Percentiles rank a stretch among this genome's conserved stretches.
These are phyloP conservation scores for Cryptus armator DNA, from an alignment of 2,888 invertebrate genomes.

Conservation along the genomic window DNA sequence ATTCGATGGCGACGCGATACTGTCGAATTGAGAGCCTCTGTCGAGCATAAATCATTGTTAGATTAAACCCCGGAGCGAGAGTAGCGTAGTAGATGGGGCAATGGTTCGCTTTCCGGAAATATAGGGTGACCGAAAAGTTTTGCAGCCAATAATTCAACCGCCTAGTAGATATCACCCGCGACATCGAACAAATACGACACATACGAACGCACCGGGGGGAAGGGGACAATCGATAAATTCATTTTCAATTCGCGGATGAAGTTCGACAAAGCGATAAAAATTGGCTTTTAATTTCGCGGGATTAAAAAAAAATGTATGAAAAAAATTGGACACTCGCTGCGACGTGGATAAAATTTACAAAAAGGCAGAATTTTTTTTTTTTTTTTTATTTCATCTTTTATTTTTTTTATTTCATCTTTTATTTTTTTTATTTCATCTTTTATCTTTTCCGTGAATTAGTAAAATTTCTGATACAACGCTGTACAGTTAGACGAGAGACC, in stretches of 20 bases:
- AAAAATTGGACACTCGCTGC: too few relatives aligned
- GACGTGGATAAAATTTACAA: too few relatives aligned
- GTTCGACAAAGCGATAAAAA: conserved; percentile 19
- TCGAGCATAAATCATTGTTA: conserved; percentile 83
- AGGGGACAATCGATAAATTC: conserved; percentile 43
- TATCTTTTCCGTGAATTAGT: neutral
- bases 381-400: too few relatives aligned
- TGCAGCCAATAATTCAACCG: conserved; percentile 65
- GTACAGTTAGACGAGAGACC: neutral
- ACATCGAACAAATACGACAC: neutral
- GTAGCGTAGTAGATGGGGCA: conserved; percentile 69
- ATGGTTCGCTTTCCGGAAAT: conserved; percentile 80
- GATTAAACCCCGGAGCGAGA: conserved; percentile 81
- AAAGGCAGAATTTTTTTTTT: too few relatives aligned
- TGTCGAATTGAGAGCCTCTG: conserved; percentile 78
- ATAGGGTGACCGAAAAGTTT: conserved; percentile 82
- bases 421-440: neutral
- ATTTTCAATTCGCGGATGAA: conserved; percentile 31
- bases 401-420: too few relatives aligned
- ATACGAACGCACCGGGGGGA: neutral
- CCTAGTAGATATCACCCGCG: conserved; percentile 21
- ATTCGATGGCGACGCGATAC: neutral
- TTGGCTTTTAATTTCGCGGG: conserved; percentile 1
- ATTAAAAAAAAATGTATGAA: neutral
- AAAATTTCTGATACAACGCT: neutral